Conservation (phyloP, 2,888 invertebrate species). For the Chloroclystis v-ata region DNA sequence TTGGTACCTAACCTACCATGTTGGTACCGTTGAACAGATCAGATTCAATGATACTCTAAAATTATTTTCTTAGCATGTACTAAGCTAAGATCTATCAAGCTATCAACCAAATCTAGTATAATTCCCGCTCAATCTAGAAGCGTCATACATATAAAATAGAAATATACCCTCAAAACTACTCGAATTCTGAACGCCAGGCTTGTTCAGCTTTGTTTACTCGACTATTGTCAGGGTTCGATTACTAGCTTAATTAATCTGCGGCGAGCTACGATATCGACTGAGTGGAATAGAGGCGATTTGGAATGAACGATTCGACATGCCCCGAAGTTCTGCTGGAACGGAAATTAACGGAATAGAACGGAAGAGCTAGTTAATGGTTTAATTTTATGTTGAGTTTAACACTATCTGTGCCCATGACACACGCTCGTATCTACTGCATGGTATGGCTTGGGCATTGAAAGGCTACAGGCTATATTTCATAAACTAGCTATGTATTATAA, state of each 20-base stretch:
- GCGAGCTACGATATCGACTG: conserved; percentile 20
- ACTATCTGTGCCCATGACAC: too few species aligned
- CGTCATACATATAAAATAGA: background rate
- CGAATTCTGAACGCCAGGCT: conserved; percentile 18
- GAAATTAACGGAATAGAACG: conserved; percentile 6
- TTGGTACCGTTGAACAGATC: too few species aligned
- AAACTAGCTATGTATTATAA: too few species aligned
- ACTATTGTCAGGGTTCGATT: conserved; percentile 28
- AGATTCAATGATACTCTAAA: too few species aligned
- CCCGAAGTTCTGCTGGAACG: conserved; percentile 11
- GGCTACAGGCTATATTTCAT: too few species aligned
- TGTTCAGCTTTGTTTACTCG: conserved; percentile 22
- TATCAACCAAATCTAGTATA: too few species aligned
- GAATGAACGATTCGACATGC: conserved; percentile 19
- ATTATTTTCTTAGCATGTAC: too few species aligned
- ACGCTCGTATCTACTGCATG: too few species aligned
- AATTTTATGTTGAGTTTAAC: background rate
- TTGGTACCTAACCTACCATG: too few species aligned
- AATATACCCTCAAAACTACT: conserved; percentile 7
- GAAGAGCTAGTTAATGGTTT: background rate
- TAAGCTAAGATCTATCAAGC: too few species aligned
- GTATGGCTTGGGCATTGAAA: too few species aligned
- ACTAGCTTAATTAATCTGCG: conserved; percentile 27
- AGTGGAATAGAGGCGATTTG: conserved; percentile 20
- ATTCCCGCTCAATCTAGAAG: too few species aligned